phyloP scores from a whole-genome alignment of 1,140 invertebrate species.

The Drosophila eugracilis region DNA sequence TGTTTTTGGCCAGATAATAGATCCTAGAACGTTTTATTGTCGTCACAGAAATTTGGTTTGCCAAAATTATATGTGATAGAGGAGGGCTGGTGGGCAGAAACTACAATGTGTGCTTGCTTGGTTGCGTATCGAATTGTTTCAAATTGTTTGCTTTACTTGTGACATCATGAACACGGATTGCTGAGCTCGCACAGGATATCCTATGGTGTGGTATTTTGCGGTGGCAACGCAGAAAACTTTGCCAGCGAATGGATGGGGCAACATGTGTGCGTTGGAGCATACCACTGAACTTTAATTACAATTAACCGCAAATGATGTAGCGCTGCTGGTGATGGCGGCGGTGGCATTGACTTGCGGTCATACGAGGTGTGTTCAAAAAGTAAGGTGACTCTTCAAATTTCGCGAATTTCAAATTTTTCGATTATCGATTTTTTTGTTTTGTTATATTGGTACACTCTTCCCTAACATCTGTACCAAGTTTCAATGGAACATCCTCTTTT shows the following conservation, averaged over 20 bases:
- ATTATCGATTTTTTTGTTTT: too few species aligned
- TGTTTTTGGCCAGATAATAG: too few species aligned
- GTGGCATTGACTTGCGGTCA: slow-evolving; percentile 58
- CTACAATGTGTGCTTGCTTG: slow-evolving; percentile 1
- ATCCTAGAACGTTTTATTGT: too few species aligned
- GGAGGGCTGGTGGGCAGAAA: not conserved
- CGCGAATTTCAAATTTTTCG: too few species aligned
- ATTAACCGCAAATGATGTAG: slow-evolving; percentile 78
- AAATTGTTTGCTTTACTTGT: slow-evolving; percentile 49
- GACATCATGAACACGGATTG: slow-evolving; percentile 53
- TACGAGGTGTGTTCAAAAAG: too few species aligned
- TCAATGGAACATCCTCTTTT: too few species aligned
- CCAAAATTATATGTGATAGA: slow-evolving; percentile 24
- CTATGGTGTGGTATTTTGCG: not conserved
- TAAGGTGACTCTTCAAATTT: too few species aligned
- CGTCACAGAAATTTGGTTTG: slow-evolving; percentile 41
- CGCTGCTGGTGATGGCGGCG: slow-evolving; percentile 57
- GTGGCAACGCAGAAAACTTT: not conserved
- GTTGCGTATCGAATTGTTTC: slow-evolving; percentile 35
- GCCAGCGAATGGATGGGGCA: slow-evolving; percentile 16
- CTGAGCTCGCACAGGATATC: slow-evolving; percentile 30
- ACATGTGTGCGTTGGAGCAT: slow-evolving; percentile 60
- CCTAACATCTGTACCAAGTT: too few species aligned
- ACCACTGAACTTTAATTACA: slow-evolving; percentile 79
- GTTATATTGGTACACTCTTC: too few species aligned